These are phyloP conservation scores for Zygaena filipendulae DNA, from an alignment of 2,888 invertebrate species.

Conservation along the genomic window DNA sequence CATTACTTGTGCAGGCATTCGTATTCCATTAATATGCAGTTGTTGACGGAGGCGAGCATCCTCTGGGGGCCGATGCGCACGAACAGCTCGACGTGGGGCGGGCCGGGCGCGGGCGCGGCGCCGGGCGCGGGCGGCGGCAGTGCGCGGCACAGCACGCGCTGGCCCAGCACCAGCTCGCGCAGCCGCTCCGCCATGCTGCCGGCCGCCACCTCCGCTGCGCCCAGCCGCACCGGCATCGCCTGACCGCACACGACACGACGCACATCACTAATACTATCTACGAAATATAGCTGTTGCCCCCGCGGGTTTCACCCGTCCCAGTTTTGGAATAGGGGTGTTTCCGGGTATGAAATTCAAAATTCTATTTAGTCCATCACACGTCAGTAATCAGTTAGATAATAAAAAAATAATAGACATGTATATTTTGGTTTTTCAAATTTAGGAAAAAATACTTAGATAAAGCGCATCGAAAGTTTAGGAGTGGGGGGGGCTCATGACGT, in stretches of 20 bases:
- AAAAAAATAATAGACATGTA: too few species aligned
- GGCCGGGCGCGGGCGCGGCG: constrained; percentile 34
- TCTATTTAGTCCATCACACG: too few species aligned
- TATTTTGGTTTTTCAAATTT: too few species aligned
- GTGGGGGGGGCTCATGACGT: too few species aligned
- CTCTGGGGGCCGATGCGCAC: constrained; percentile 73
- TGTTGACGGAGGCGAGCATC: constrained; percentile 76
- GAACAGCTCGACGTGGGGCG: constrained; percentile 74
- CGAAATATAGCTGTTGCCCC: neutral
- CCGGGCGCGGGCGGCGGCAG: constrained; percentile 24
- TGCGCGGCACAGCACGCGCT: constrained; percentile 53
- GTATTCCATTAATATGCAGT: constrained; percentile 72
- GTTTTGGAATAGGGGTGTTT: too few species aligned
- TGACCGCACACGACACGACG: constrained; percentile 21
- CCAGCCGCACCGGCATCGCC: constrained; percentile 68
- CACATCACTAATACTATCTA: neutral
- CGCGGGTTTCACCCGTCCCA: neutral
- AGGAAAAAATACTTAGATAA: too few species aligned
- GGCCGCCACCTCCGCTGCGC: constrained; percentile 65
- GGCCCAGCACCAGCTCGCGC: constrained; percentile 66
- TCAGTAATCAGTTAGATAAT: too few species aligned
- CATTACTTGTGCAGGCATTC: too few species aligned
- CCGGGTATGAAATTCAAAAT: too few species aligned
- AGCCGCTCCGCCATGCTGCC: constrained; percentile 63
- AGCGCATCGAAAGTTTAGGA: too few species aligned